Percentiles rank a stretch among this genome's conserved stretches.
Evolutionary conservation across 2,113 vertebrate genomes (phyloP).

Genomic region (Eulemur macaco): DNA sequence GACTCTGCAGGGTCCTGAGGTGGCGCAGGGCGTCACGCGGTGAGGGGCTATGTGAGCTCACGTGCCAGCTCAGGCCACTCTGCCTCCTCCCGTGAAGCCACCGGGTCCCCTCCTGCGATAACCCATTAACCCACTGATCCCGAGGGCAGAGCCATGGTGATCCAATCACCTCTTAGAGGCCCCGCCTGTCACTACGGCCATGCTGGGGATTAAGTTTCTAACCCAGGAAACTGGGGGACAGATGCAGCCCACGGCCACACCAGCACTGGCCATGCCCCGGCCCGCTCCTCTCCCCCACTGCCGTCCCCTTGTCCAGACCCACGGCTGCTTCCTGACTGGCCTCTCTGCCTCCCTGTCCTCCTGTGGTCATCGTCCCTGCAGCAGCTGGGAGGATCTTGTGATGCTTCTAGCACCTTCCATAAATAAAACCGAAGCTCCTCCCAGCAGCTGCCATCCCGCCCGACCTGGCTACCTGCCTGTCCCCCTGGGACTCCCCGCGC

Average conservation of each 20-base stretch:
- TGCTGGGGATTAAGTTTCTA: background rate
- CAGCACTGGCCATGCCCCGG: fast-evolving
- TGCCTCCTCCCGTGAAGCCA: background rate
- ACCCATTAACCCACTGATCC: background rate
- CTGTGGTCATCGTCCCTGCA: background rate
- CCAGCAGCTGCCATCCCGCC: fast-evolving
- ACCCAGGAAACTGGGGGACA: background rate
- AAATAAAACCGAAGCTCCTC: fast-evolving
- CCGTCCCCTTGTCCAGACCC: too few species aligned
- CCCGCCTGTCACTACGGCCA: background rate
- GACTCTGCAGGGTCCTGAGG: background rate
- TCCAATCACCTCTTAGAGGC: background rate
- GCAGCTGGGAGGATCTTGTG: background rate
- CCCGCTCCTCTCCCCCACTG: too few species aligned
- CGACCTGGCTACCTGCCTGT: fast-evolving
- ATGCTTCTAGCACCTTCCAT: background rate
- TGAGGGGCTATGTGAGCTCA: background rate
- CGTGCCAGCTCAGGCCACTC: background rate
- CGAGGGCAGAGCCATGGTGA: background rate
- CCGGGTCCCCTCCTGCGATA: background rate
- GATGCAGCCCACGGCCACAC: background rate
- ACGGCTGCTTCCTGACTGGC: fast-evolving
- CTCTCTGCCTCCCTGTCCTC: background rate
- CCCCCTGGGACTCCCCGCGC: background rate
- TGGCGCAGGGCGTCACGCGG: fast-evolving